Evolutionary conservation across 2,113 vertebrate genomes (phyloP).

Genomic region (Pelmatolapia mariae): DNA sequence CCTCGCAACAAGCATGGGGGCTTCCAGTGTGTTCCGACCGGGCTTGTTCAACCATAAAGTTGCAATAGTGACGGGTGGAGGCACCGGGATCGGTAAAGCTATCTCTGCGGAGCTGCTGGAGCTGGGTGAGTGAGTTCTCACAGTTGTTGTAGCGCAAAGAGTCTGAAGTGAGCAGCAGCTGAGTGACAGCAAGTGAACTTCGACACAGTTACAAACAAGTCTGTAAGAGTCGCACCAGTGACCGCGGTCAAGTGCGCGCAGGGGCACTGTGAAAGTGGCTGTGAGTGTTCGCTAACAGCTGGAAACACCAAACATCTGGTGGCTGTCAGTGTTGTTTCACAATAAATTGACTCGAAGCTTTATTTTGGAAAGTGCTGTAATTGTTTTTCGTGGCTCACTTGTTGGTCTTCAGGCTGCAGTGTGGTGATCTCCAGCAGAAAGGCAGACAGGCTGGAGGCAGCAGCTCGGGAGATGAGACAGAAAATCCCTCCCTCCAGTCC

Average conservation of each 20-base stretch:
- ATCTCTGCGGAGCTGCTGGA: too few relatives aligned
- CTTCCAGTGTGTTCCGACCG: too few relatives aligned
- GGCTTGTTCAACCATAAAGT: too few relatives aligned
- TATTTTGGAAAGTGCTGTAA: neutral
- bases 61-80: too few relatives aligned
- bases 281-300: neutral
- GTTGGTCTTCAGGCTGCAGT: conserved; percentile 74
- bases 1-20: too few relatives aligned
- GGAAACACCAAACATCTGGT: neutral
- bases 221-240: neutral
- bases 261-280: neutral
- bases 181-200: conserved; percentile 19
- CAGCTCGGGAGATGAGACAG: conserved; percentile 74
- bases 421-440: conserved; percentile 91
- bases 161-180: neutral
- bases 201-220: neutral
- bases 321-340: neutral
- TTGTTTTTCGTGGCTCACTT: neutral
- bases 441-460: conserved; percentile 71
- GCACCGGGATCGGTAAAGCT: too few relatives aligned
- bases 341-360: fast-evolving
- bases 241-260: neutral
- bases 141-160: neutral
- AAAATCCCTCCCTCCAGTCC: conserved; percentile 58
- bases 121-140: conserved; percentile 68